Conservation (phyloP, 2,113 vertebrate species). For the Eclectus roratus region DNA sequence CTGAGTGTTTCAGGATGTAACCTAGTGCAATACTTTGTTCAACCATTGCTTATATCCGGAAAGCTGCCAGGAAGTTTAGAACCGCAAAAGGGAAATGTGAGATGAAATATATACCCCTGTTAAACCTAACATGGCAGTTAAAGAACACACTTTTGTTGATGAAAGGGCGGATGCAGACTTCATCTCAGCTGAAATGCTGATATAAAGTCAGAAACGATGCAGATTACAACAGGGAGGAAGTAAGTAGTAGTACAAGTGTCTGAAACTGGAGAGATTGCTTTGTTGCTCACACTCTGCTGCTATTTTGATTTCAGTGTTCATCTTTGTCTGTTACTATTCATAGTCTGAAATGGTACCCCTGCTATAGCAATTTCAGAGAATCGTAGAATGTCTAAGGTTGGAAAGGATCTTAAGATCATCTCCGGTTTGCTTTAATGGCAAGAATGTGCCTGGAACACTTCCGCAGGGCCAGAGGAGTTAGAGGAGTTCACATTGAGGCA, state of each 20-base stretch:
- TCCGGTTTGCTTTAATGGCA: neutral
- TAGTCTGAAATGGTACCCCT: neutral
- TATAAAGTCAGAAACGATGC: neutral
- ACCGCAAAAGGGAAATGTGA: constrained; percentile 65
- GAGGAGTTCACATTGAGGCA: neutral
- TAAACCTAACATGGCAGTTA: neutral
- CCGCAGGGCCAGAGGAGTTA: neutral
- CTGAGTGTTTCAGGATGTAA: neutral
- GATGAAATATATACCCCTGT: neutral
- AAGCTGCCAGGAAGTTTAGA: constrained; percentile 10
- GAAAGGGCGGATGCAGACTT: neutral
- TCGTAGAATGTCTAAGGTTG: neutral
- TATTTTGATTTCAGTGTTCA: neutral
- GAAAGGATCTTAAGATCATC: neutral
- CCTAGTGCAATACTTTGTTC: neutral
- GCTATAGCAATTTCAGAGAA: neutral
- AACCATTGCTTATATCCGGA: constrained; percentile 29
- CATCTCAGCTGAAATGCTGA: neutral
- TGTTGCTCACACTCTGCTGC: neutral
- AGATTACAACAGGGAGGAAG: neutral
- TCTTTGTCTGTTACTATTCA: neutral
- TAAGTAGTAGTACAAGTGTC: neutral
- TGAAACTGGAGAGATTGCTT: neutral
- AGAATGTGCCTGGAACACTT: neutral
- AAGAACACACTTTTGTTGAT: neutral